These are phyloP conservation scores for Bos javanicus DNA, from an alignment of 2,113 vertebrate species.

Conservation along the genomic window DNA sequence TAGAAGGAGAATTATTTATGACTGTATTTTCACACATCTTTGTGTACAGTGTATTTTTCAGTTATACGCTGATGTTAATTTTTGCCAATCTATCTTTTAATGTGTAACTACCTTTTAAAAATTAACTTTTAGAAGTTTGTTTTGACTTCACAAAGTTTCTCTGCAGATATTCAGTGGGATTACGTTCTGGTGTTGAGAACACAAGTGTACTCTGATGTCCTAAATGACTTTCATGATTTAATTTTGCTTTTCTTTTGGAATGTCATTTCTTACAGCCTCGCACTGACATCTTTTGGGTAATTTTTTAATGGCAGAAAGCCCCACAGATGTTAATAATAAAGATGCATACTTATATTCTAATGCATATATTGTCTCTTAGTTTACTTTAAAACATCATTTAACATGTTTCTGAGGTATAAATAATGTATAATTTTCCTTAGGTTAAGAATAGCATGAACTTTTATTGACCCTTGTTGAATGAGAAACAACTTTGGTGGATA, in stretches of 20 bases:
- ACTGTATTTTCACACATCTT: neutral
- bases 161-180: neutral
- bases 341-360: constrained; percentile 1
- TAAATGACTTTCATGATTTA: constrained; percentile 33
- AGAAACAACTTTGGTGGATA: neutral
- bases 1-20: neutral
- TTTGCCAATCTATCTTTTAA: neutral
- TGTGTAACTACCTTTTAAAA: neutral
- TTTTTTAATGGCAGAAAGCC: constrained; percentile 42
- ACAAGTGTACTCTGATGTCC: neutral
- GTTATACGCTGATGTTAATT: neutral
- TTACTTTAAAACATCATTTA: neutral
- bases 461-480: neutral
- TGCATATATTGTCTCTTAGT: neutral
- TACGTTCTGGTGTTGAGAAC: constrained; percentile 37
- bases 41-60: neutral
- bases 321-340: neutral
- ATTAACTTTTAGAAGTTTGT: neutral
- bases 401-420: neutral
- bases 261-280: constrained; percentile 46
- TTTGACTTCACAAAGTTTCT: neutral
- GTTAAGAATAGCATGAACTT: neutral
- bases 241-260: constrained; percentile 50
- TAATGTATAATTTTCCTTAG: neutral
- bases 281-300: constrained; percentile 72